A percentile compares a stretch with the other conserved stretches of the same genome.
Conservation (phyloP, 2,888 invertebrate species). For the Nephrotoma guestfalica region DNA sequence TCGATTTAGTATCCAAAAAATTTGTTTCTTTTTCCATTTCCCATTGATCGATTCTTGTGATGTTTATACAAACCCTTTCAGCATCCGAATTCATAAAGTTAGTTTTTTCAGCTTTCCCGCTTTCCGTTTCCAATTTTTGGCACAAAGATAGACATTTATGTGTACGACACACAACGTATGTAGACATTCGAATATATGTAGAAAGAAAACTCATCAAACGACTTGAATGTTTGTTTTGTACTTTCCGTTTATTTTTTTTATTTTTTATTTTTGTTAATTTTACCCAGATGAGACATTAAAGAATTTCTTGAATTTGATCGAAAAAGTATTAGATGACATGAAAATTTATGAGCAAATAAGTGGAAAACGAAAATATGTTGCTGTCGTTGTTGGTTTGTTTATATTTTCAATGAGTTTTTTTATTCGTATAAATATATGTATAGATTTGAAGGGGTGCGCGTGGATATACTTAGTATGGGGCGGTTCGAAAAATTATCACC, state of each 20-base stretch:
- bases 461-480: neutral
- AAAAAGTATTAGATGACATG: neutral
- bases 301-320: neutral
- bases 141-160: too few relatives aligned
- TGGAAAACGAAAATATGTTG: neutral
- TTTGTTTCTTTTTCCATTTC: too few relatives aligned
- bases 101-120: too few relatives aligned
- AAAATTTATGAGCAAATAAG: neutral
- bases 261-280: neutral
- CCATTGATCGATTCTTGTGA: too few relatives aligned
- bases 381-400: neutral
- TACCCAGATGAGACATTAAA: conserved; percentile 1
- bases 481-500: neutral
- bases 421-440: neutral
- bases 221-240: neutral
- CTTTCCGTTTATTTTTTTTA: neutral
- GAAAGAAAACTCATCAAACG: neutral
- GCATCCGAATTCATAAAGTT: too few relatives aligned
- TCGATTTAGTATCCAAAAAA: too few relatives aligned
- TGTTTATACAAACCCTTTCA: too few relatives aligned
- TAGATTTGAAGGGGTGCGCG: too few relatives aligned
- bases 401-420: neutral
- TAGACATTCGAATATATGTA: too few relatives aligned
- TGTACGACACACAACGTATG: too few relatives aligned
- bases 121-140: too few relatives aligned